Evolutionary conservation across 2,113 vertebrate genomes (phyloP).

Genomic region (Pluvialis apricaria): DNA sequence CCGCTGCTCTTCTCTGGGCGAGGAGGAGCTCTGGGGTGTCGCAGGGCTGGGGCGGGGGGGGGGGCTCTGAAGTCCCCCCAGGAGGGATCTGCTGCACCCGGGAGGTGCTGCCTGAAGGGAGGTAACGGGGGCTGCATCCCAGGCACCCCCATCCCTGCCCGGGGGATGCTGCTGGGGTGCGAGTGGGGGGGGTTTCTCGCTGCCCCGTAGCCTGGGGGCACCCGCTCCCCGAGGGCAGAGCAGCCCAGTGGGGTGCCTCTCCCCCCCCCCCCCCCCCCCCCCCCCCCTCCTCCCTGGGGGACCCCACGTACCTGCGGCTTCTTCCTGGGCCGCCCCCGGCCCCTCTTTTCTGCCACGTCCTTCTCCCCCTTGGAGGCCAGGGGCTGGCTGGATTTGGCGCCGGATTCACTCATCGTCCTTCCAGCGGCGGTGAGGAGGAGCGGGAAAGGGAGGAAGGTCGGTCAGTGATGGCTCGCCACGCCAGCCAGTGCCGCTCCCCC

Average conservation of each 20-base stretch:
- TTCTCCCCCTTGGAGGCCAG: constrained; percentile 88
- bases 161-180: fast-evolving
- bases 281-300: not conserved
- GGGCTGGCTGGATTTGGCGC: constrained; percentile 84
- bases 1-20: not conserved
- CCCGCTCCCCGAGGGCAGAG: not conserved
- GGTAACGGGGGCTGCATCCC: fast-evolving
- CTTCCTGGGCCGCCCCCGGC: constrained; percentile 92
- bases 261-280: too few species aligned
- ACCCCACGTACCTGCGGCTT: constrained; percentile 79
- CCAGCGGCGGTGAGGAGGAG: constrained; percentile 9
- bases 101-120: not conserved
- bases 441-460: not conserved
- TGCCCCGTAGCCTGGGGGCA: not conserved
- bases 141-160: not conserved
- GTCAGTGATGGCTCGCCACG: fast-evolving
- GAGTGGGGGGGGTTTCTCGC: fast-evolving
- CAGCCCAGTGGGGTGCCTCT: not conserved
- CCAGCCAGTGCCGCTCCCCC: fast-evolving
- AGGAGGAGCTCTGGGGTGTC: not conserved
- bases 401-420: constrained; percentile 86
- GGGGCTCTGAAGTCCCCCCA: not conserved
- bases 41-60: not conserved
- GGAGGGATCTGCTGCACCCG: not conserved
- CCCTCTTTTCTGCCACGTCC: constrained; percentile 90